phyloP scores from a whole-genome alignment of 2,888 invertebrate species.

The Bombylius discolor region DNA sequence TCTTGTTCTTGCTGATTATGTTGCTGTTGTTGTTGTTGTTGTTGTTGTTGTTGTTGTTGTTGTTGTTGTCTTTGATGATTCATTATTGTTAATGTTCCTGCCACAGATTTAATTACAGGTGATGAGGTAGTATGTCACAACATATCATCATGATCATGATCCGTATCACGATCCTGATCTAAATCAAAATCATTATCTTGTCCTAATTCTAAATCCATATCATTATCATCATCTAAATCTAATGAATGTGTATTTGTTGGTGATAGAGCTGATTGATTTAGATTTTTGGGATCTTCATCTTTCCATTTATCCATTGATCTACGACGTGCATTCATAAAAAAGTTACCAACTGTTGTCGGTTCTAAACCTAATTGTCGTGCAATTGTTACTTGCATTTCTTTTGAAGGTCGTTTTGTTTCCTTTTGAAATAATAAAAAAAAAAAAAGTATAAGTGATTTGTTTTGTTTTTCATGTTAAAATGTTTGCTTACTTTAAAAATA shows the following conservation, averaged over 20 bases:
- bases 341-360: conserved; percentile 96
- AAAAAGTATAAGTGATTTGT: neutral
- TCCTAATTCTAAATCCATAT: conserved; percentile 31
- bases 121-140: conserved; percentile 20
- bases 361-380: conserved; percentile 92
- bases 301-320: conserved; percentile 98
- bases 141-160: conserved; percentile 19
- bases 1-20: neutral
- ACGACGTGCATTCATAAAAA: conserved; percentile 99
- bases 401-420: conserved; percentile 98
- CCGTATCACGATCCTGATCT: conserved; percentile 19
- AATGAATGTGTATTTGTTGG: conserved; percentile 25
- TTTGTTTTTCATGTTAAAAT: neutral
- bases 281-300: conserved; percentile 56
- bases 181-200: conserved; percentile 31
- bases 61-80: conserved; percentile 5
- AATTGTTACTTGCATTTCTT: conserved; percentile 99
- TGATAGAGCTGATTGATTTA: conserved; percentile 17
- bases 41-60: neutral
- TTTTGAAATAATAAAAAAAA: conserved; percentile 31
- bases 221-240: conserved; percentile 28
- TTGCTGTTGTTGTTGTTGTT: conserved; percentile 6
- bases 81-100: conserved; percentile 10
- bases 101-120: conserved; percentile 4
- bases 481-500: conserved; percentile 82